Percentiles rank a stretch among this genome's conserved stretches.
Conservation (phyloP, 2,113 vertebrate genomes). For the Triplophysa siluroides region DNA sequence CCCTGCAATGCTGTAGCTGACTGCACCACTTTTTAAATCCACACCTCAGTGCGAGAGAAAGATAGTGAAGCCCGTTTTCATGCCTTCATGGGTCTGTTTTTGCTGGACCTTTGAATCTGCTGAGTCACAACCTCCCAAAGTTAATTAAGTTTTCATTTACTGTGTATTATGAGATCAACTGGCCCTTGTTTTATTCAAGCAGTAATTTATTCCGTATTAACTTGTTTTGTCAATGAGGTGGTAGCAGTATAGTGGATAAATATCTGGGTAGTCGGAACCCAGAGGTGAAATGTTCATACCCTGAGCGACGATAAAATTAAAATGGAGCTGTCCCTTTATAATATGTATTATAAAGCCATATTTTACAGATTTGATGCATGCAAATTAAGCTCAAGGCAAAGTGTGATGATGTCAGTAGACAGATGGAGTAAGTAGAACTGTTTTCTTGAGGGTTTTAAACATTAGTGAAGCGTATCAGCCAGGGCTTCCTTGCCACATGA, state of each 20-base stretch:
- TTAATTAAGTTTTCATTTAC: conserved; percentile 45
- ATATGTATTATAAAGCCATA: not conserved
- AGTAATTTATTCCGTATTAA: not conserved
- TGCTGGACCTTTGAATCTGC: conserved; percentile 23
- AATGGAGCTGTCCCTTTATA: too few species aligned
- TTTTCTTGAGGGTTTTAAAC: conserved; percentile 22
- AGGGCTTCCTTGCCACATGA: conserved; percentile 27
- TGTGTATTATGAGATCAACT: conserved; percentile 16
- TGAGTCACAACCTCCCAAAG: conserved; percentile 34
- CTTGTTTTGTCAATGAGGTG: not conserved
- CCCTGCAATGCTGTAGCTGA: conserved; percentile 45
- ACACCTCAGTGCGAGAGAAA: not conserved
- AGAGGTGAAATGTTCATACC: not conserved
- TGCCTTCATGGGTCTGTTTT: conserved; percentile 21
- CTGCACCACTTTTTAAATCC: conserved; percentile 18
- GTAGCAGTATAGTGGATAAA: not conserved
- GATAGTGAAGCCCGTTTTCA: conserved; percentile 17
- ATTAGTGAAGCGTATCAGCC: conserved; percentile 25
- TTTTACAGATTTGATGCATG: not conserved
- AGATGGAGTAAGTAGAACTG: not conserved
- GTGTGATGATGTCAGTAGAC: not conserved
- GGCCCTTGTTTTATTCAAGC: conserved; percentile 11
- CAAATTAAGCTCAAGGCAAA: not conserved
- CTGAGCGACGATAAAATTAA: not conserved
- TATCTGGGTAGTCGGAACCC: too few species aligned